Conservation (phyloP, 2,888 invertebrate genomes). For the Beris chalybata region DNA sequence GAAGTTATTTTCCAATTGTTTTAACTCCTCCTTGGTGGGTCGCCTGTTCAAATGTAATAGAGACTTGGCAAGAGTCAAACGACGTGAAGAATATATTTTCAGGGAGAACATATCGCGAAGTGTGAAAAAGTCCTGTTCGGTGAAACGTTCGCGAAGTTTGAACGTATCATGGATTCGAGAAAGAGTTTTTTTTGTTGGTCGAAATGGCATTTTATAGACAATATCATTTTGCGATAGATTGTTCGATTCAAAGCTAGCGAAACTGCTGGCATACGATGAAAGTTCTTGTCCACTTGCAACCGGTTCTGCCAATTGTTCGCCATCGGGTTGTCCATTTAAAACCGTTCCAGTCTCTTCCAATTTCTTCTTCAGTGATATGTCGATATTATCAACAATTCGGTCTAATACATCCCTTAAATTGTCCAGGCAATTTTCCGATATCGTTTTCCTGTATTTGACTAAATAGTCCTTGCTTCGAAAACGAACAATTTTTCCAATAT, state of each 20-base stretch:
- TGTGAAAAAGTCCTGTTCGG: not conserved
- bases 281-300: too few relatives aligned
- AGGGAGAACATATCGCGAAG: not conserved
- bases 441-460: conserved; percentile 2
- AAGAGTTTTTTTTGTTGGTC: not conserved
- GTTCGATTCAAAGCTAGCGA: too few relatives aligned
- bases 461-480: conserved; percentile 14
- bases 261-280: too few relatives aligned
- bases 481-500: not conserved
- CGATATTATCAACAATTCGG: conserved; percentile 6
- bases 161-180: not conserved
- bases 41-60: not conserved
- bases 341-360: not conserved
- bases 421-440: not conserved
- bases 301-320: not conserved
- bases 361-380: not conserved
- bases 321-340: not conserved
- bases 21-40: not conserved
- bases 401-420: not conserved
- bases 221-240: not conserved
- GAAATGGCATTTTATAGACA: not conserved
- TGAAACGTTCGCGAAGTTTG: not conserved
- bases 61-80: not conserved
- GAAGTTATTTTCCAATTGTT: not conserved
- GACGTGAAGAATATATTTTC: not conserved